These are phyloP conservation scores for Vipera ursinii DNA, from an alignment of 2,797 vertebrate genomes.

Conservation along the genomic window DNA sequence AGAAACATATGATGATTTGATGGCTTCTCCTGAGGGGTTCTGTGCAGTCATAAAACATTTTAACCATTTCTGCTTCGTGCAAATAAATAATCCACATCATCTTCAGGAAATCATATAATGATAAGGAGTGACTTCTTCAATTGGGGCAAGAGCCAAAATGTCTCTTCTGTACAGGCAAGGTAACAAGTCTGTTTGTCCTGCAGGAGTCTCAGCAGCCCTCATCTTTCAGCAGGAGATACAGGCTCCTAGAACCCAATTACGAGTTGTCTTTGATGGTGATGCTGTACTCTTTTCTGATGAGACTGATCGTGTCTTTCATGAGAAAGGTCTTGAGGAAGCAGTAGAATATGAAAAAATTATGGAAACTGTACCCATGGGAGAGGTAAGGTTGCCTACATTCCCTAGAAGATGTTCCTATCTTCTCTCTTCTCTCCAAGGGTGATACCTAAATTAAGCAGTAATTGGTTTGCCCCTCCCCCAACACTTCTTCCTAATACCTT, in stretches of 20 bases:
- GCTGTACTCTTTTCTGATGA: conserved; percentile 66
- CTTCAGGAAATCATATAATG: background rate
- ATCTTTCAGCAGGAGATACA: conserved; percentile 65
- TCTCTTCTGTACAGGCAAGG: background rate
- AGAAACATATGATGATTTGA: background rate
- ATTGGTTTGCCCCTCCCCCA: too few species aligned
- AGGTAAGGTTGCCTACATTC: conserved; percentile 39
- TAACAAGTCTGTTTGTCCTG: background rate
- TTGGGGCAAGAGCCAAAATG: background rate
- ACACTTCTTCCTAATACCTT: background rate
- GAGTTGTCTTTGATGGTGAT: conserved; percentile 67
- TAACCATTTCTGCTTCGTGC: background rate
- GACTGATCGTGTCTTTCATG: conserved; percentile 57
- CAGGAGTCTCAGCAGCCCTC: conserved; percentile 70
- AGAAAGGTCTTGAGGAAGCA: conserved; percentile 63
- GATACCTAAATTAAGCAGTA: too few species aligned
- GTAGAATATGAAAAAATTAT: conserved; percentile 47
- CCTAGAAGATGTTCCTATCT: background rate
- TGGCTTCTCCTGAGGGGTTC: background rate
- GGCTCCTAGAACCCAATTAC: conserved; percentile 56
- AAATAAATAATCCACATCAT: background rate
- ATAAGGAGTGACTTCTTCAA: background rate
- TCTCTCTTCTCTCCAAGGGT: background rate
- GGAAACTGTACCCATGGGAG: conserved; percentile 65
- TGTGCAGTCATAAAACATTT: background rate